These are phyloP conservation scores for Lagopus leucura DNA, from an alignment of 2,113 vertebrate genomes.

Conservation along the genomic window DNA sequence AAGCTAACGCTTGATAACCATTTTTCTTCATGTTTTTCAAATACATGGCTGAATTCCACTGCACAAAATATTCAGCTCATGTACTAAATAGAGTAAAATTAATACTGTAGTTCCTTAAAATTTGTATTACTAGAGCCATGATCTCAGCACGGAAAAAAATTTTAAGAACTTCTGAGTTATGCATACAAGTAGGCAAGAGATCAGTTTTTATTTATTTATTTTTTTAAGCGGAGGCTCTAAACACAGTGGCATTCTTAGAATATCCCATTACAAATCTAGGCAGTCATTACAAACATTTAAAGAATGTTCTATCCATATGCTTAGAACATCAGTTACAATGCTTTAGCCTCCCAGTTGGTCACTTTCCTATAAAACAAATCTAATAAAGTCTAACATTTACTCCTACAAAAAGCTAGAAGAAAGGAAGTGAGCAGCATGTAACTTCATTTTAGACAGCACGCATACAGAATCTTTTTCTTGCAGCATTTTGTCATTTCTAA, in stretches of 20 bases:
- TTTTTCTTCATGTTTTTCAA: background rate
- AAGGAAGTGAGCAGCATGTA: background rate
- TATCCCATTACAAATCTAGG: conserved; percentile 77
- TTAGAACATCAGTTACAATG: conserved; percentile 55
- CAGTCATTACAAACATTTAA: conserved; percentile 80
- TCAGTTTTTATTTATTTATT: background rate
- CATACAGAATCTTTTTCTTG: conserved; percentile 26
- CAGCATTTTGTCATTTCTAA: conserved; percentile 7
- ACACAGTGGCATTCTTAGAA: conserved; percentile 75
- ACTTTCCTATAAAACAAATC: conserved; percentile 73
- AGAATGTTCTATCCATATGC: conserved; percentile 79
- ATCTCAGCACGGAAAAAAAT: conserved; percentile 20
- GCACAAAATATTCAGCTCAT: background rate
- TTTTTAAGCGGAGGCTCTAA: conserved; percentile 9
- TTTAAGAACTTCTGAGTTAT: conserved; percentile 38
- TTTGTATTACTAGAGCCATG: background rate
- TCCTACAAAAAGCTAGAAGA: conserved; percentile 56
- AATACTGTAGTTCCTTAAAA: background rate
- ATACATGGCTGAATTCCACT: background rate
- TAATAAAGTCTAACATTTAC: conserved; percentile 76
- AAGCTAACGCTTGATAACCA: conserved; percentile 12
- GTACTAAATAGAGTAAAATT: background rate
- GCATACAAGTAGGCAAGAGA: conserved; percentile 26
- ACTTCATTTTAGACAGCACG: background rate
- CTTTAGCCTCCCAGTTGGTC: conserved; percentile 75